Conservation (phyloP, 2,113 vertebrate species). For the Limnothrissa miodon region DNA sequence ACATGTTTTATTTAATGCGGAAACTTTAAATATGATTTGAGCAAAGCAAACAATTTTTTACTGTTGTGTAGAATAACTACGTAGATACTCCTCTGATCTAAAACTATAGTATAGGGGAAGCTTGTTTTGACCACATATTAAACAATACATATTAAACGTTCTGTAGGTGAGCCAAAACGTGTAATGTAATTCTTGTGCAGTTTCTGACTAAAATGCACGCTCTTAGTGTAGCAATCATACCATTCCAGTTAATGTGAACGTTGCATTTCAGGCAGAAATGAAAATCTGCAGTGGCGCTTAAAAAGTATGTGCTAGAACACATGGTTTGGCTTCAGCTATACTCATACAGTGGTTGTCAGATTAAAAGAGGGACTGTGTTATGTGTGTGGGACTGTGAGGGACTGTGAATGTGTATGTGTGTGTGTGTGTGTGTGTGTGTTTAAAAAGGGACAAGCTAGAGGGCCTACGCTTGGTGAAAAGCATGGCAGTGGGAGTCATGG, state of each 20-base stretch:
- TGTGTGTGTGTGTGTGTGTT: conserved; percentile 16
- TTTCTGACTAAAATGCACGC: neutral
- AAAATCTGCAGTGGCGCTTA: neutral
- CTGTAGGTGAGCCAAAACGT: no score
- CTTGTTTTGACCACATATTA: no score
- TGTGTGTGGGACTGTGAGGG: neutral
- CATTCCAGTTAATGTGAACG: neutral
- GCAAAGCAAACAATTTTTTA: no score
- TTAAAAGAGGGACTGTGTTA: neutral
- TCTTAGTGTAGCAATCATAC: no score
- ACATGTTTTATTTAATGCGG: neutral
- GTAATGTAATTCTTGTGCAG: no score
- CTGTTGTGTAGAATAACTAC: no score
- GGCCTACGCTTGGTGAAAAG: neutral
- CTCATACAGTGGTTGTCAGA: neutral
- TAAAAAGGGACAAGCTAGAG: neutral
- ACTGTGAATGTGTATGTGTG: neutral
- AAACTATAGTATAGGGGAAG: no score
- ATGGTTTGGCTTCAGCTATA: neutral
- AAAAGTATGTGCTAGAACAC: neutral
- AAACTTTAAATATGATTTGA: no score
- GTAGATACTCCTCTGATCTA: no score
- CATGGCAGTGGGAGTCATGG: neutral
- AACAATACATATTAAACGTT: no score
- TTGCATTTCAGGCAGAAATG: neutral